Conservation (phyloP, 2,888 invertebrate genomes). For the Theodoxus fluviatilis region DNA sequence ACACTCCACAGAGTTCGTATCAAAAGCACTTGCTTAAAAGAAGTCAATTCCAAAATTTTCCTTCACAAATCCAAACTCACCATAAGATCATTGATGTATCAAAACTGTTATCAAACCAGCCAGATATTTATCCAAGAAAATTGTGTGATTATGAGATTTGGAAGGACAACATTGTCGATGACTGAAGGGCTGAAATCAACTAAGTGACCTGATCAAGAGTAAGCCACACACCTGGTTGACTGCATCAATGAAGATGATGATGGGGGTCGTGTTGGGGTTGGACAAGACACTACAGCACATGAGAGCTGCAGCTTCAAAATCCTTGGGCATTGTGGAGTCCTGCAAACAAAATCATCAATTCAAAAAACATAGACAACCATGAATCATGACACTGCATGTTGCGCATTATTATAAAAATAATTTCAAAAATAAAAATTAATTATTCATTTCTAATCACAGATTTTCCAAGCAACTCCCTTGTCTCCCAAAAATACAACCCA, state of each 20-base stretch:
- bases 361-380: not conserved
- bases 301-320: conserved; percentile 55
- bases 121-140: not conserved
- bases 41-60: too few relatives aligned
- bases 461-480: too few relatives aligned
- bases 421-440: not conserved
- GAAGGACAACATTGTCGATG: not conserved
- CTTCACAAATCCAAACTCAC: too few relatives aligned
- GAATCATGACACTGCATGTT: not conserved
- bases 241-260: conserved; percentile 61
- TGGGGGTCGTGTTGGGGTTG: conserved; percentile 57
- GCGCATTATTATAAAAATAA: not conserved
- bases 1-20: too few relatives aligned
- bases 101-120: too few relatives aligned
- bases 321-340: conserved; percentile 57
- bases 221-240: conserved; percentile 61
- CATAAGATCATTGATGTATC: too few relatives aligned
- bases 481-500: too few relatives aligned
- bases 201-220: too few relatives aligned
- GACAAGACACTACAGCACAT: conserved; percentile 59
- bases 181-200: not conserved
- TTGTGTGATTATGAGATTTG: not conserved
- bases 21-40: too few relatives aligned
- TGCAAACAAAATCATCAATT: conserved; percentile 32
- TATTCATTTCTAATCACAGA: too few relatives aligned